phyloP scores from a whole-genome alignment of 1,140 invertebrate genomes.

The Muscidifurax raptorellus region DNA sequence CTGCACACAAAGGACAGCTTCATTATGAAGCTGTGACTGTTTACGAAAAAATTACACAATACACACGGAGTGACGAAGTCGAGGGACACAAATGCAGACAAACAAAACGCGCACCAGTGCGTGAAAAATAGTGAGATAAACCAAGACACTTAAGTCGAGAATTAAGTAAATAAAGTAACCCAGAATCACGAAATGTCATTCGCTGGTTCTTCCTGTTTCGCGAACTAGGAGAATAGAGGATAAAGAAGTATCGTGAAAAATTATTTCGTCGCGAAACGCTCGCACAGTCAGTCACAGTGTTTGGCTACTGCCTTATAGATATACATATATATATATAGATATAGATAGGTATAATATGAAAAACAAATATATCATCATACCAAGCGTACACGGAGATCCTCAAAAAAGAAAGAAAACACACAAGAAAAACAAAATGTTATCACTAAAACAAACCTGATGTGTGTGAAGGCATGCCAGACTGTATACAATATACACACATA shows the following conservation, averaged over 20 bases:
- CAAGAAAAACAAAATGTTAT: neutral
- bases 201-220: neutral
- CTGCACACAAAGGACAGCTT: neutral
- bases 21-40: neutral
- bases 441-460: neutral
- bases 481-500: neutral
- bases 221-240: neutral
- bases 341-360: conserved; percentile 59
- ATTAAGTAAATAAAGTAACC: neutral
- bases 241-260: conserved; percentile 49
- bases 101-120: neutral
- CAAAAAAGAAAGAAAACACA: neutral
- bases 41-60: neutral
- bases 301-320: conserved; percentile 69
- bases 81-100: neutral
- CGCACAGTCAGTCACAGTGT: conserved; percentile 62
- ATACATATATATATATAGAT: conserved; percentile 64
- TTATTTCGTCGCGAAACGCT: conserved; percentile 50
- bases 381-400: conserved; percentile 3
- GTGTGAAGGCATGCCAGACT: neutral
- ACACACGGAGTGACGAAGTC: neutral
- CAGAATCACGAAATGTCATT: conserved; percentile 10
- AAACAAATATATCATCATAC: conserved; percentile 18
- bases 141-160: neutral
- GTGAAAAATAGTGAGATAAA: conserved; percentile 30